A percentile compares a stretch with the other conserved stretches of the same genome.
phyloP scores from a whole-genome alignment of 1,140 invertebrate genomes.

The Orius insidiosus region DNA sequence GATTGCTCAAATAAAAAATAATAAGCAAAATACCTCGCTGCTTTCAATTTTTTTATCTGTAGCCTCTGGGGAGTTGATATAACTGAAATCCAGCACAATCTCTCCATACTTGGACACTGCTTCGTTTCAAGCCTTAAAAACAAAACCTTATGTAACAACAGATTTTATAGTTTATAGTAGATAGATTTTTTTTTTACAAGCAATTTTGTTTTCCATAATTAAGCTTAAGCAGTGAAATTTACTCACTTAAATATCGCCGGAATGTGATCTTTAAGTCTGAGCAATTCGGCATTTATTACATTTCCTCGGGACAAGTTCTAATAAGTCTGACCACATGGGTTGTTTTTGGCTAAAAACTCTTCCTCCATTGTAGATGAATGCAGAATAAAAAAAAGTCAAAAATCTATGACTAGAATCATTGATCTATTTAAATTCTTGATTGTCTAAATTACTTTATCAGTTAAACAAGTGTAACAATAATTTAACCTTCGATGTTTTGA shows the following conservation, averaged over 20 bases:
- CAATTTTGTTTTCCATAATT: not conserved
- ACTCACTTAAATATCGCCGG: constrained; percentile 63
- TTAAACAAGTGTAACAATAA: no score
- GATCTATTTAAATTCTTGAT: no score
- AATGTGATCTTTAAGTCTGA: constrained; percentile 81
- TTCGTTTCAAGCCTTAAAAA: constrained; percentile 53
- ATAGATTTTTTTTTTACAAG: no score
- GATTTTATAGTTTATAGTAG: no score
- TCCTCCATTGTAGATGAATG: constrained; percentile 14
- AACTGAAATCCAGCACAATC: constrained; percentile 78
- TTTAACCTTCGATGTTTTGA: no score
- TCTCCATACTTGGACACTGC: constrained; percentile 63
- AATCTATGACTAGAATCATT: no score
- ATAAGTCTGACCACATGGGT: constrained; percentile 75
- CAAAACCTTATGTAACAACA: no score
- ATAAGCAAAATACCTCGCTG: constrained; percentile 49
- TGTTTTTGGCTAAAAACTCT: constrained; percentile 73
- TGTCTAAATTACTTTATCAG: no score
- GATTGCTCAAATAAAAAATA: no score
- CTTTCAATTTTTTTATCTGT: constrained; percentile 78
- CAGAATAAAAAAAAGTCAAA: no score
- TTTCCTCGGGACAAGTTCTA: constrained; percentile 87
- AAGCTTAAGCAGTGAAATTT: no score
- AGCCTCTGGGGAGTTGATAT: constrained; percentile 70
- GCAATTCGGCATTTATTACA: constrained; percentile 85